A percentile compares a stretch with the other conserved stretches of the same genome.
These are phyloP conservation scores for Lasioglossum pauxillum DNA, from an alignment of 2,888 invertebrate genomes.

Conservation along the genomic window DNA sequence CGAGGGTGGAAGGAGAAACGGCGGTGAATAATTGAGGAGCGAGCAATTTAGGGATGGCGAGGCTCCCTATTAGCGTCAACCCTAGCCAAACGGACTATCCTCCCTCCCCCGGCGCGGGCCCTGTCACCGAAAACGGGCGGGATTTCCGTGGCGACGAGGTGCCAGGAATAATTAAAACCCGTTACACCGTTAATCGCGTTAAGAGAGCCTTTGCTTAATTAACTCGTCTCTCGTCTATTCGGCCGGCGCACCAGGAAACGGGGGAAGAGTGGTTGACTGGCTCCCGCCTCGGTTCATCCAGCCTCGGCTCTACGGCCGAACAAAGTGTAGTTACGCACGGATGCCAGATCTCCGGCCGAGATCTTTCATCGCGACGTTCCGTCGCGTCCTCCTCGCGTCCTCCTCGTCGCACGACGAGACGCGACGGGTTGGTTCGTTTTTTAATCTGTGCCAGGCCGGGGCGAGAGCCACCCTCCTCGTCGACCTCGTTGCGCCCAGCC, in stretches of 20 bases:
- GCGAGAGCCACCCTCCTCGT: conserved; percentile 17
- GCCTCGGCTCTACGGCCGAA: conserved; percentile 1
- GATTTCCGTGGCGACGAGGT: conserved; percentile 53
- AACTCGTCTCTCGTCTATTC: conserved; percentile 56
- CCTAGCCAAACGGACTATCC: conserved; percentile 30
- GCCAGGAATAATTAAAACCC: conserved; percentile 74
- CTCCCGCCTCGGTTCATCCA: neutral
- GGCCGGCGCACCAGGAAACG: conserved; percentile 9
- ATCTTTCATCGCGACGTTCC: neutral
- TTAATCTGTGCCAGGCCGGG: conserved; percentile 13
- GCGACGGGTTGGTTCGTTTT: conserved; percentile 12
- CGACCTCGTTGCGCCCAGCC: conserved; percentile 8
- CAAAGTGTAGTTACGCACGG: conserved; percentile 13
- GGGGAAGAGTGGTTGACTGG: conserved; percentile 9
- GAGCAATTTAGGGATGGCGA: conserved; percentile 70
- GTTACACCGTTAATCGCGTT: conserved; percentile 74
- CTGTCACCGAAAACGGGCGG: conserved; percentile 54
- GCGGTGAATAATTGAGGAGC: conserved; percentile 68
- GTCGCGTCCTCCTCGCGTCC: neutral
- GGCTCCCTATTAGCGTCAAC: conserved; percentile 54
- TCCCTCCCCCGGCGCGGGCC: neutral
- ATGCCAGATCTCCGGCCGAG: conserved; percentile 9
- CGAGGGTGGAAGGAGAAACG: conserved; percentile 35
- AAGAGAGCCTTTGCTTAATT: conserved; percentile 73
- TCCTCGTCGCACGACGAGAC: neutral